These are phyloP conservation scores for Epinotia bilunana DNA, from an alignment of 2,888 invertebrate genomes.

Conservation along the genomic window DNA sequence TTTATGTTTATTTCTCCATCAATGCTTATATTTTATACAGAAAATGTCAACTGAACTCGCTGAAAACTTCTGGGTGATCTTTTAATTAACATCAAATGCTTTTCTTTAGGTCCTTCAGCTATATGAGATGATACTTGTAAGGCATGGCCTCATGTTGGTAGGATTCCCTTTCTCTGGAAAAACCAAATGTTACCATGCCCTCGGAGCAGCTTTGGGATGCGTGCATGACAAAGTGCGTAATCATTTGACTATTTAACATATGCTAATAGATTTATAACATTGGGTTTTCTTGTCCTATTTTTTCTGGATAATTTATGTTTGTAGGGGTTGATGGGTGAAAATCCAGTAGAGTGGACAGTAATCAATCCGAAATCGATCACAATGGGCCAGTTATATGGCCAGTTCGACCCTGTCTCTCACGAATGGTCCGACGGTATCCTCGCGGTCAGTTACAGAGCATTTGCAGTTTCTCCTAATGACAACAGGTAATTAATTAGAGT, in stretches of 20 bases:
- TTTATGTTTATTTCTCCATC: neutral
- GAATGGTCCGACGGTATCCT: conserved; percentile 97
- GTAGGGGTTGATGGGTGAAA: conserved; percentile 89
- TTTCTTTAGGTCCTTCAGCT: conserved; percentile 85
- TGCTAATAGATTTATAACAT: neutral
- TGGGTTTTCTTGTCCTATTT: neutral
- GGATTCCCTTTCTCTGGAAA: conserved; percentile 97
- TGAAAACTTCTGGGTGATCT: neutral
- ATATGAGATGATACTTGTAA: conserved; percentile 97
- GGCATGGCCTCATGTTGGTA: conserved; percentile 97
- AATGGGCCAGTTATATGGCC: conserved; percentile 97
- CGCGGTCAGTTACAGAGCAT: conserved; percentile 92
- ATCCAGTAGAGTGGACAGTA: conserved; percentile 90
- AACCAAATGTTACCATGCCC: conserved; percentile 91
- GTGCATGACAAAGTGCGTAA: conserved; percentile 87
- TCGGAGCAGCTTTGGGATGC: conserved; percentile 91
- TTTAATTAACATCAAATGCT: neutral
- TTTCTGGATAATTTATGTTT: conserved; percentile 7
- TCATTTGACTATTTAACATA: neutral
- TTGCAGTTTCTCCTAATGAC: conserved; percentile 89
- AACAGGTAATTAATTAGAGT: conserved; percentile 84
- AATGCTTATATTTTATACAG: neutral
- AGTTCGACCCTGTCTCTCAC: conserved; percentile 96
- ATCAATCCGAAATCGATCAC: conserved; percentile 98
- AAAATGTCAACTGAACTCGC: neutral